phyloP scores from a whole-genome alignment of 2,797 vertebrate genomes.

The Brotula barbata region DNA sequence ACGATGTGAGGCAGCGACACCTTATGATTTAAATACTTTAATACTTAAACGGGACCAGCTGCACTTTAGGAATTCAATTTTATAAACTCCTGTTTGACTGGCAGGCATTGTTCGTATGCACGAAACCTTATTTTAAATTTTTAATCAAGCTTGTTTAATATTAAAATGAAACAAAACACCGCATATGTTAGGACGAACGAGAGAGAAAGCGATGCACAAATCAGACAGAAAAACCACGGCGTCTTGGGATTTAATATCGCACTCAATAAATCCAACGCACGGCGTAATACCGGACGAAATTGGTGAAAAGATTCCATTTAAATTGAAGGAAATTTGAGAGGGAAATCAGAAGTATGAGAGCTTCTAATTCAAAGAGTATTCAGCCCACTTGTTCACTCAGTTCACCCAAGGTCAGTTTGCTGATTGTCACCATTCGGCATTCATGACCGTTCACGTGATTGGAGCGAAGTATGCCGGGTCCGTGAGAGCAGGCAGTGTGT shows the following conservation, averaged over 20 bases:
- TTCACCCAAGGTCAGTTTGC: conserved; percentile 44
- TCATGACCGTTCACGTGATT: conserved; percentile 70
- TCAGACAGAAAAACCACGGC: neutral
- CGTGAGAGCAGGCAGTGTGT: conserved; percentile 47
- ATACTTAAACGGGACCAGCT: neutral
- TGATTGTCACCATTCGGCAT: conserved; percentile 66
- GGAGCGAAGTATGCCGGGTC: conserved; percentile 59
- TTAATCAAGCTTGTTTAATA: no score
- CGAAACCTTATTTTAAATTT: no score
- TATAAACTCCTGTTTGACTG: neutral
- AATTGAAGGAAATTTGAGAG: conserved; percentile 8
- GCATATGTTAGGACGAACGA: no score
- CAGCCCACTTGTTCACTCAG: conserved; percentile 21
- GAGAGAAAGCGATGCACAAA: no score
- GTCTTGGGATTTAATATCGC: neutral
- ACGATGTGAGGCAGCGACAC: conserved; percentile 47
- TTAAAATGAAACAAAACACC: no score
- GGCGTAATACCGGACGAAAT: neutral
- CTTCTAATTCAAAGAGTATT: conserved; percentile 13
- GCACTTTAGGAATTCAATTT: neutral
- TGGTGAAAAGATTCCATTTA: neutral
- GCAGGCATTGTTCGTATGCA: neutral
- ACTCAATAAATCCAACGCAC: neutral
- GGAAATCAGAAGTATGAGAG: conserved; percentile 20
- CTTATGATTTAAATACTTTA: conserved; percentile 40